Base-by-base conservation (phyloP, 2,113 vertebrate species). In the Rhinolophus ferrumequinum region DNA sequence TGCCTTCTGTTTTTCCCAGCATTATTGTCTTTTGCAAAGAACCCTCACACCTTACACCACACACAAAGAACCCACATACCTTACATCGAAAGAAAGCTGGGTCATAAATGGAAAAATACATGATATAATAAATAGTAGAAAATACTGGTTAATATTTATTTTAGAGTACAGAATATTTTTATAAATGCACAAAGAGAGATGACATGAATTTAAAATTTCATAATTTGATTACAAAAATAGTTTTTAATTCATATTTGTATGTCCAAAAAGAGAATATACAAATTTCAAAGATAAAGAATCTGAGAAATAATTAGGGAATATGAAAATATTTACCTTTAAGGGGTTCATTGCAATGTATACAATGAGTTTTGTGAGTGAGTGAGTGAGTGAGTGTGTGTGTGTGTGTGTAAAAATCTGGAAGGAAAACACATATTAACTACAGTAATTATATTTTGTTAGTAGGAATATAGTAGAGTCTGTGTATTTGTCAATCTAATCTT, bases 301-400 rank as follows among this genome's bases (percentile, higher is more conserved):
- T 89, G 35, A 92, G 28, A 92, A 96, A 86, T 38, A 80, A 95
- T 76, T 76, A 70, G 19, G 13, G 3, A 58, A 3, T 75, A 2
- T 90, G 35, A 96, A 94, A 92, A 82, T 90, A 96, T 69, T 60
- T 92, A 35, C 41, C 56, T 87, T 14, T 1, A 82, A 66, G 11
- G 69, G 6, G 15, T 75, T 84, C 21, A 24, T 7, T 69, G 19
- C 1, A 67, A 38, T 60, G 41, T 86, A 52, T 66, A 56, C 2
- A 35, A 14, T 21, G 6, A 52, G 41, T 44, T 80, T 44, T 82
- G 5, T 72, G 3, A n/a, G 18, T 81, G 21, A 38, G 2, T 84
- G 5, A 62, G 15, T 44, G 24, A 77, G 5, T 72, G 3, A n/a
- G 18, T 81, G 21, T 47, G 2, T 84, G 5, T 19, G 19, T 70